phyloP scores from a whole-genome alignment of 2,888 invertebrate species.

The Ennomos fuscantarius region DNA sequence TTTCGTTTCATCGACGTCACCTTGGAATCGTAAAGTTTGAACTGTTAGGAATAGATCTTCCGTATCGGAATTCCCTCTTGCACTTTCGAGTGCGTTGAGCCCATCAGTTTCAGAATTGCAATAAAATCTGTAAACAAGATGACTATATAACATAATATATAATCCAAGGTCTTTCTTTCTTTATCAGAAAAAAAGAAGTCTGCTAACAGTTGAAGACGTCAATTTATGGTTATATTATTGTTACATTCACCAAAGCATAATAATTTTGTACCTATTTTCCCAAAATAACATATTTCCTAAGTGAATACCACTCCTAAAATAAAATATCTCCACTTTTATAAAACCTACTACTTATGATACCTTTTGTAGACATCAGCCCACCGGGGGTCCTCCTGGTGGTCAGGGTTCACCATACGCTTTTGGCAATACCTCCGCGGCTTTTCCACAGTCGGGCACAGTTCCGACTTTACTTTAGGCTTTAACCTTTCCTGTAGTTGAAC shows the following conservation, averaged over 20 bases:
- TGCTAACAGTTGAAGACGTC: no score
- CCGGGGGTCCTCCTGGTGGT: slow-evolving; percentile 69
- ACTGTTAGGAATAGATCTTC: slow-evolving; percentile 71
- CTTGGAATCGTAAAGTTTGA: slow-evolving; percentile 74
- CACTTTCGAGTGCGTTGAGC: slow-evolving; percentile 40
- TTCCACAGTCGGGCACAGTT: slow-evolving; percentile 37
- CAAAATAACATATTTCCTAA: no score
- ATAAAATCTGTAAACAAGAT: slow-evolving; percentile 54
- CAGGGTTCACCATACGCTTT: slow-evolving; percentile 70
- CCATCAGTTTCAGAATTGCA: slow-evolving; percentile 47
- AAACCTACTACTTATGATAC: slow-evolving; percentile 38
- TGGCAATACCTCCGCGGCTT: slow-evolving; percentile 74
- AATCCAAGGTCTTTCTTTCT: no score
- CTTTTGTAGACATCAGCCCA: slow-evolving; percentile 63
- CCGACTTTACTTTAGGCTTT: slow-evolving; percentile 47
- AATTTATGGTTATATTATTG: no score
- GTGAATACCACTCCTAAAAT: no score
- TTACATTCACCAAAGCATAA: no score
- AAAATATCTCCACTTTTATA: no score
- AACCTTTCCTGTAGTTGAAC: slow-evolving; percentile 69
- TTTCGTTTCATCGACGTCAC: slow-evolving; percentile 57
- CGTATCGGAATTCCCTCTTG: slow-evolving; percentile 39
- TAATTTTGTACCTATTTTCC: no score
- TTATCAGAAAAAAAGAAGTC: no score
- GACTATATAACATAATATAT: no score